Evolutionary conservation across 2,797 vertebrate species (phyloP).

Genomic region (Liparis tanakae): DNA sequence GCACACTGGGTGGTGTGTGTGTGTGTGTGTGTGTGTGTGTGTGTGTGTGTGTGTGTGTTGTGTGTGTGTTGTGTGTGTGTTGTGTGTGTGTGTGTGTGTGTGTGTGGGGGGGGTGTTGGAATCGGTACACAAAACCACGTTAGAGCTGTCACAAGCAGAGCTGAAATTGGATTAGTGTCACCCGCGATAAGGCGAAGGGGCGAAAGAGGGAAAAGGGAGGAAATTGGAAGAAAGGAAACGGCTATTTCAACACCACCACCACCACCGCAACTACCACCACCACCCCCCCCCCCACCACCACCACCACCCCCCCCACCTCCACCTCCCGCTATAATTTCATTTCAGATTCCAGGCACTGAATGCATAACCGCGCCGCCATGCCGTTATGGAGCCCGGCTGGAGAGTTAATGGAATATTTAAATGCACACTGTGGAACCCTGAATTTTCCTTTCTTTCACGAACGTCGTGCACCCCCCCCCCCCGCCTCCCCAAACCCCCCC

Average conservation of each 20-base stretch:
- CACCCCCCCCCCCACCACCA: background rate
- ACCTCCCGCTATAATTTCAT: conserved; percentile 81
- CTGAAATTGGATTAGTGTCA: conserved; percentile 86
- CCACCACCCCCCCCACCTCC: conserved; percentile 21
- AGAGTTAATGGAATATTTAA: conserved; percentile 88
- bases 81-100: too few relatives aligned
- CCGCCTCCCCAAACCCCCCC: background rate
- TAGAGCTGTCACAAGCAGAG: conserved; percentile 79
- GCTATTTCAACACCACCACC: conserved; percentile 65
- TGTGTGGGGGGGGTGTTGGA: conserved; percentile 15
- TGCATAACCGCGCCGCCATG: conserved; percentile 70
- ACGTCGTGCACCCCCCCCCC: conserved; percentile 33
- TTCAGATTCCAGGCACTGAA: conserved; percentile 80
- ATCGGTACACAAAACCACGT: conserved; percentile 79
- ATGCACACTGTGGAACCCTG: conserved; percentile 73
- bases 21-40: background rate
- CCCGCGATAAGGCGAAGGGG: conserved; percentile 79
- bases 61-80: too few relatives aligned
- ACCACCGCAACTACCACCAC: conserved; percentile 12
- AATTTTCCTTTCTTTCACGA: conserved; percentile 68
- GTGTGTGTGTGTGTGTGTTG: conserved; percentile 15
- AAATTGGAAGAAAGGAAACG: conserved; percentile 84
- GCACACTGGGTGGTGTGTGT: background rate
- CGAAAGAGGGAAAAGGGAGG: conserved; percentile 78
- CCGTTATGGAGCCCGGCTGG: conserved; percentile 75